phyloP scores from a whole-genome alignment of 2,888 invertebrate species.

The Glaucopsyche alexis region DNA sequence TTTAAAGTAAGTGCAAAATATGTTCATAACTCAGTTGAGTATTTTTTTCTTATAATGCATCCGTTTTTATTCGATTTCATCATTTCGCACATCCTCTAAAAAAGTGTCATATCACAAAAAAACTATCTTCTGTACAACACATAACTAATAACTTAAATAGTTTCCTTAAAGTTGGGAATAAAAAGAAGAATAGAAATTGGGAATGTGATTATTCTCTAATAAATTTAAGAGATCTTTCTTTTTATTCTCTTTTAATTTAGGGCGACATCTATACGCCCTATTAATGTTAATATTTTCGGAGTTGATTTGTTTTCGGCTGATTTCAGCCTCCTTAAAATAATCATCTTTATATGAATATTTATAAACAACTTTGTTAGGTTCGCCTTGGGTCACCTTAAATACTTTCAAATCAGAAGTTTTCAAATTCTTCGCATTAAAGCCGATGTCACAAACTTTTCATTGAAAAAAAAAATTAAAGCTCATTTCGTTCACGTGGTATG shows the following conservation, averaged over 20 bases:
- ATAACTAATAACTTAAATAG: not conserved
- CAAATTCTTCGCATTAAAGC: not conserved
- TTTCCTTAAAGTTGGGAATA: not conserved
- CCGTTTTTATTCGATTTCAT: too few species aligned
- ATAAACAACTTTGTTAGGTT: slow-evolving; percentile 35
- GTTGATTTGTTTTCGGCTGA: not conserved
- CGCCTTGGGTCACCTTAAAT: not conserved
- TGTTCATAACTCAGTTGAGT: not conserved
- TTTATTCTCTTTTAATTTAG: not conserved
- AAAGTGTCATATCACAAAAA: too few species aligned
- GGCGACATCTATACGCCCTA: not conserved
- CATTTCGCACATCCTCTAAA: too few species aligned
- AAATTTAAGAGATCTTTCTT: too few species aligned
- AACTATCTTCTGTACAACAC: not conserved
- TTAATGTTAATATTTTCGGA: not conserved
- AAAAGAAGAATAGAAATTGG: not conserved
- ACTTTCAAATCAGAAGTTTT: not conserved
- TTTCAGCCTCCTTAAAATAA: not conserved
- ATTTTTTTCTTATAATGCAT: not conserved
- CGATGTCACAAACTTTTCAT: too few species aligned
- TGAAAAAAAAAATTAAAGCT: too few species aligned
- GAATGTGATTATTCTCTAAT: too few species aligned
- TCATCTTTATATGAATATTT: slow-evolving; percentile 27
- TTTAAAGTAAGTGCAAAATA: slow-evolving; percentile 12
- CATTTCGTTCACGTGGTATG: too few species aligned